Evolutionary conservation across 1,140 invertebrate species (phyloP), one percentile per base, ranked within the genome.

Genomic region (Drosophila malerkotliana): DNA sequence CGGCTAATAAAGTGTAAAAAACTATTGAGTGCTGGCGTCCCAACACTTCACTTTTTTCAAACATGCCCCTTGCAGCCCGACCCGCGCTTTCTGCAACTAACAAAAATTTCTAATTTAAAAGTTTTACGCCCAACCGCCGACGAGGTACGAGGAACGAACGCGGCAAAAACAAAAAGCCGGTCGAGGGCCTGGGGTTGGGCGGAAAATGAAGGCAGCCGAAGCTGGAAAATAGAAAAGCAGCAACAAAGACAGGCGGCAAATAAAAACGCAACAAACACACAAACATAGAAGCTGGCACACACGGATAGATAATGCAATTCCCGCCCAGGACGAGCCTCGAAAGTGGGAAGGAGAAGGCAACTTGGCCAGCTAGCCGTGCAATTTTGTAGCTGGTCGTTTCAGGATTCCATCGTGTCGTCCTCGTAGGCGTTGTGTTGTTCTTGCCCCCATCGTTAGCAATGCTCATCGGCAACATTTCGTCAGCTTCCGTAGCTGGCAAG

Each of bases 31-130:
- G 79, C 79, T 71, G 67, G 64, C 67, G 44, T 44, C 67, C 67
- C 67, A 69, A 71, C 67, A 71, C 67, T 69, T 80, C 77, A 84
- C 63, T 59, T 55, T 58, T 30, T 61, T 30, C 21, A 21, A 21
- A 49, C 37, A 18, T 47, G 32, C 48, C 15, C 63, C 37, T 6
- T 14, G 49, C 32, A 32, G 39, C 58, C 41, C 41, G 28, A 73
- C 28, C 18, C 44, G 45, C 63, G 26, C 39, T 52, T 64, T 41
- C 18, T 52, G 59, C 63, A 64, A 67, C 82, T 81, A 88, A 79
- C 83, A 88, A 88, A 88, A 88, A 88, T 88, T 88, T 88, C 83
- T 88, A 88, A 88, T 88, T 88, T 88, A 88, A 88, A 88, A 88
- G 83, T 88, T 88, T 88, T 88, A 67, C 83, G 66, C 80, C 83